Evolutionary conservation across 2,888 invertebrate species (phyloP), one percentile per base, ranked within the genome.

Genomic region (Drosophila vallismaia): DNA sequence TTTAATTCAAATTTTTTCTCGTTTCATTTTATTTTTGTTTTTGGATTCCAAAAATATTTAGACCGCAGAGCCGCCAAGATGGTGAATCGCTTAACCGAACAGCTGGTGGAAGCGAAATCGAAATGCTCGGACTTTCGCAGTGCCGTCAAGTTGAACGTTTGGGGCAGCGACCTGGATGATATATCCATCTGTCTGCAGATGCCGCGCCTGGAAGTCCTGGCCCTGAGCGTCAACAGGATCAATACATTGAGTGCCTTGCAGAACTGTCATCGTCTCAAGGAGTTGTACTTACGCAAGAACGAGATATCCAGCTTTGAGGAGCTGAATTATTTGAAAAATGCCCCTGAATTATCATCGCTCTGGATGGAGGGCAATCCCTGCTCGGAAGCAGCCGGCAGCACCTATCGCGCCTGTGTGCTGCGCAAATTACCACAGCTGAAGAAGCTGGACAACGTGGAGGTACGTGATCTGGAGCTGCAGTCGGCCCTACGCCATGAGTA

Each of bases 291-390:
- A 9, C 24, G 70, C 1, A 14, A 46, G 1, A 70, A 60, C 33
- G 9, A 24, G 0, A 58, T 69, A 3, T 0, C 4, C 0, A 38
- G 42, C 24, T 58, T 69, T 2, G 31, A 44, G 0, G 59, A 70
- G 36, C 52, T 67, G 2, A 4, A 66, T 3, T 8, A 54, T 9
- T 33, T 71, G 1, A 12, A 42, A 29, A 40, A 53, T 0, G 31
- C 45, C 7, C 24, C 8, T 1, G 42, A 36, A 0, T 14, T 59
- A 7, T 14, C 2, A 2, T 33, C 19, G 0, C 59, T 70, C 7
- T 40, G 33, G 44, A 7, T 70, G 19, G 31, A 14, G 0, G 40
- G 26, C 31, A 70, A 70, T 7, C 69, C 69, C 0, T 70, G 69
- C 19, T 12, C 49, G 1, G 14, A 6, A 0, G 36, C 29, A 1